A percentile compares a stretch with the other conserved stretches of the same genome.
phyloP scores from a whole-genome alignment of 1,140 invertebrate genomes.

The Apis dorsata region DNA sequence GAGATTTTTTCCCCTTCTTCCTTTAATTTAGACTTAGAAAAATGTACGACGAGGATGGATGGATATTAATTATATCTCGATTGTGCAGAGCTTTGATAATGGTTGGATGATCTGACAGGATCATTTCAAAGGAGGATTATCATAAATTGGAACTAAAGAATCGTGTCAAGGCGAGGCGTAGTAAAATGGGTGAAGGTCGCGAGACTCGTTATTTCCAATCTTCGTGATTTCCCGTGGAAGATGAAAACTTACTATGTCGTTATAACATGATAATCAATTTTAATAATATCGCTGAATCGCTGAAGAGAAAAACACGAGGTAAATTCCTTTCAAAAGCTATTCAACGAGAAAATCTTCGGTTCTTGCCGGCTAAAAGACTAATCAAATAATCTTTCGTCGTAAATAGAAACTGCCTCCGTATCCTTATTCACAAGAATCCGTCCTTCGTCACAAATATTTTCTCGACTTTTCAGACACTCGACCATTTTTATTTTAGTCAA shows the following conservation, averaged over 20 bases:
- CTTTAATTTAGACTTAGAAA: background rate
- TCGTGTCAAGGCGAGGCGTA: slow-evolving; percentile 33
- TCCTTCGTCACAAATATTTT: no score
- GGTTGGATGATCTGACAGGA: background rate
- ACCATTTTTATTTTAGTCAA: no score
- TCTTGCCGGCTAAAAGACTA: no score
- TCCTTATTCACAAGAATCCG: no score
- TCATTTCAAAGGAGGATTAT: slow-evolving; percentile 29
- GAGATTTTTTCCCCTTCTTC: no score
- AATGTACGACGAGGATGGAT: background rate
- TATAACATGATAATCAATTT: background rate
- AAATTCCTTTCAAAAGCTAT: no score
- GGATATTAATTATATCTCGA: slow-evolving; percentile 16
- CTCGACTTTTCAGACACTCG: no score
- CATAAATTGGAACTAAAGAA: slow-evolving; percentile 34
- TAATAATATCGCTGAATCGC: background rate
- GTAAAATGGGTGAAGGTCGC: slow-evolving; percentile 33
- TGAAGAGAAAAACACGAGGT: no score
- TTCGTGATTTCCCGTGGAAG: background rate
- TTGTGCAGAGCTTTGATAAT: background rate
- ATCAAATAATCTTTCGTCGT: no score
- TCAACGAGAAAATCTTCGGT: no score
- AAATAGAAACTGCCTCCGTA: no score
- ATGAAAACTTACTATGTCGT: background rate
- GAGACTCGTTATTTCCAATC: slow-evolving; percentile 3